These are phyloP conservation scores for Gryllus longicercus DNA, from an alignment of 2,888 invertebrate genomes.

Conservation along the genomic window DNA sequence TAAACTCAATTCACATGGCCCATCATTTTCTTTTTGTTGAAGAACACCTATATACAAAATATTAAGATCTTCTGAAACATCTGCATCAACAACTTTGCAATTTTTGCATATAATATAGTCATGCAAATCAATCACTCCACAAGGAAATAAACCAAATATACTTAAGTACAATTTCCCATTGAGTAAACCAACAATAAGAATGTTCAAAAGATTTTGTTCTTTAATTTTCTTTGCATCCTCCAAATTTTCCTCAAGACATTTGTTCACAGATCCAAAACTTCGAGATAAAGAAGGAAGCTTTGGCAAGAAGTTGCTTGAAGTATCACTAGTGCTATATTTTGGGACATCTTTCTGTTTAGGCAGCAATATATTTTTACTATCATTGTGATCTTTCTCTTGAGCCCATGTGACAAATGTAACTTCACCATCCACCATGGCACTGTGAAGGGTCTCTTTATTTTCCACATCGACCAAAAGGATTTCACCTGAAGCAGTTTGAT, in stretches of 20 bases:
- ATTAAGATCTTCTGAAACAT: conserved; percentile 67
- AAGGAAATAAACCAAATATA: conserved; percentile 81
- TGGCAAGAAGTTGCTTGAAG: conserved; percentile 55
- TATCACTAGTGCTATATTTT: conserved; percentile 46
- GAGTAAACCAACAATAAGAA: conserved; percentile 74
- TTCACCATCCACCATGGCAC: conserved; percentile 56
- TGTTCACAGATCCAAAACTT: conserved; percentile 44
- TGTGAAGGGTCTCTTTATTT: conserved; percentile 74
- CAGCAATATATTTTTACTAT: neutral
- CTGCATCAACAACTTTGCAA: conserved; percentile 61
- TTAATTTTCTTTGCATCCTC: conserved; percentile 55
- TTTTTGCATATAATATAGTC: conserved; percentile 33
- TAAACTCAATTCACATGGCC: neutral
- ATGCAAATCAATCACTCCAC: conserved; percentile 63
- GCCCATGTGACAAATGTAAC: conserved; percentile 76
- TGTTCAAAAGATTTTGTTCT: conserved; percentile 63
- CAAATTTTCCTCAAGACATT: conserved; percentile 47
- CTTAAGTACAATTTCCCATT: conserved; percentile 70
- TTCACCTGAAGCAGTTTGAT: conserved; percentile 52
- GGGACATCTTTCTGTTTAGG: conserved; percentile 26
- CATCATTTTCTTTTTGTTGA: conserved; percentile 21
- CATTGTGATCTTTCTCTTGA: conserved; percentile 47
- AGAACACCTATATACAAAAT: conserved; percentile 58
- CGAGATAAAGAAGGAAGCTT: conserved; percentile 51
- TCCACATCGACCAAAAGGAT: conserved; percentile 78